Conservation (phyloP, 2,113 vertebrate species). For the Puntigrus tetrazona region DNA sequence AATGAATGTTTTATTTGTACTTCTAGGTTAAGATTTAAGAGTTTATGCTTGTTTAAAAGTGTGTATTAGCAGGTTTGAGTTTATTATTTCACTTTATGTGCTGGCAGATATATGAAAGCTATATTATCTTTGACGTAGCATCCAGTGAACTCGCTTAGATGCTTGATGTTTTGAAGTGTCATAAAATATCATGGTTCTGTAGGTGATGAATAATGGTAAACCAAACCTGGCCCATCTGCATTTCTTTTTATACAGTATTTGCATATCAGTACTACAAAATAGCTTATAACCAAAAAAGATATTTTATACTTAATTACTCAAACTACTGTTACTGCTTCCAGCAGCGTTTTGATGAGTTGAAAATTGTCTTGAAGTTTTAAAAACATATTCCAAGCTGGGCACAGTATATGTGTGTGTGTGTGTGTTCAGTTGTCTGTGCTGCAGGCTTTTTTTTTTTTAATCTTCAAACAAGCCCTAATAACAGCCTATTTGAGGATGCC, state of each 20-base stretch:
- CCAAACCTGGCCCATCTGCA: neutral
- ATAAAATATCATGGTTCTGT: neutral
- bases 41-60: neutral
- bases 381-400: neutral
- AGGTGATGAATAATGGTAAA: neutral
- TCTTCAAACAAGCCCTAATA: conserved; percentile 52
- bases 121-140: conserved; percentile 26
- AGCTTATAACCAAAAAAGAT: neutral
- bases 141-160: neutral
- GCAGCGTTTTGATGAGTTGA: neutral
- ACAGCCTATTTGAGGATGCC: conserved; percentile 47
- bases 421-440: conserved; percentile 40
- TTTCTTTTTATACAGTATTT: neutral
- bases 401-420: conserved; percentile 11
- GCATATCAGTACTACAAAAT: neutral
- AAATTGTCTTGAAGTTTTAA: conserved; percentile 19
- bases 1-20: neutral
- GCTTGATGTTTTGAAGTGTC: neutral
- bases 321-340: neutral
- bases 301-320: too few species aligned
- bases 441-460: conserved; percentile 35
- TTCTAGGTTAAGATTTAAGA: neutral
- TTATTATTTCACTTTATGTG: neutral
- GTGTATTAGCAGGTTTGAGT: neutral
- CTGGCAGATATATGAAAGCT: conserved; percentile 27